Evolutionary conservation across 2,113 vertebrate species (phyloP).

Genomic region (human (Homo sapiens)): DNA sequence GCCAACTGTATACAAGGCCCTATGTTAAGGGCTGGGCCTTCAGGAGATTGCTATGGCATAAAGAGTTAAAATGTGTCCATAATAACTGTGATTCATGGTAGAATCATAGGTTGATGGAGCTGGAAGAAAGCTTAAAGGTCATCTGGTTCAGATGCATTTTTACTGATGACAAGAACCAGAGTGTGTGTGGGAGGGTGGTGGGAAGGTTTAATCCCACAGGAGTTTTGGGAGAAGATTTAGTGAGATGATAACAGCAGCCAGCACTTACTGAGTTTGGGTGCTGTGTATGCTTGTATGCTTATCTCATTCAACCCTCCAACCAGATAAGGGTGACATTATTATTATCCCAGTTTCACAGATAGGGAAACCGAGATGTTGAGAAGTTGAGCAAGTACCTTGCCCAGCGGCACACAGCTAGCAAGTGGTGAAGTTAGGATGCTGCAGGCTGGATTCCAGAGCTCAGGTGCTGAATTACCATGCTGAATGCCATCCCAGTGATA

Average conservation of each 20-base stretch:
- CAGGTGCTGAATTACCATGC: neutral
- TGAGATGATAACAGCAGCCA: neutral
- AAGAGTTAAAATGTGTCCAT: neutral
- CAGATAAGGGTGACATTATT: neutral
- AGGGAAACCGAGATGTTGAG: neutral
- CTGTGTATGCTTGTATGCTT: neutral
- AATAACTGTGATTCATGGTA: slow-evolving; percentile 9
- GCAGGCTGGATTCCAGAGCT: neutral
- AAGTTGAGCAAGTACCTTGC: neutral
- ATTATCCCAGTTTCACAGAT: neutral
- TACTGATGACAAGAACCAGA: neutral
- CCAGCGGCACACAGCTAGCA: neutral
- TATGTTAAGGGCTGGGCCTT: neutral
- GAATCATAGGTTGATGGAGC: neutral
- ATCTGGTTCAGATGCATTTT: neutral
- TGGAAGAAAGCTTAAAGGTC: slow-evolving; percentile 17
- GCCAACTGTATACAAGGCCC: neutral
- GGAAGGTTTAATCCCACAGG: neutral
- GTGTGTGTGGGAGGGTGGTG: too few relatives aligned
- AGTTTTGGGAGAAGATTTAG: neutral
- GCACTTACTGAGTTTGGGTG: neutral
- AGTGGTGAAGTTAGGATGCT: neutral
- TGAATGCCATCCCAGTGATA: neutral
- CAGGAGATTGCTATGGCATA: too few relatives aligned
- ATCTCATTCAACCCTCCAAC: neutral